Evolutionary conservation across 2,888 invertebrate species (phyloP).

Genomic region (Lampropteryx suffumata): DNA sequence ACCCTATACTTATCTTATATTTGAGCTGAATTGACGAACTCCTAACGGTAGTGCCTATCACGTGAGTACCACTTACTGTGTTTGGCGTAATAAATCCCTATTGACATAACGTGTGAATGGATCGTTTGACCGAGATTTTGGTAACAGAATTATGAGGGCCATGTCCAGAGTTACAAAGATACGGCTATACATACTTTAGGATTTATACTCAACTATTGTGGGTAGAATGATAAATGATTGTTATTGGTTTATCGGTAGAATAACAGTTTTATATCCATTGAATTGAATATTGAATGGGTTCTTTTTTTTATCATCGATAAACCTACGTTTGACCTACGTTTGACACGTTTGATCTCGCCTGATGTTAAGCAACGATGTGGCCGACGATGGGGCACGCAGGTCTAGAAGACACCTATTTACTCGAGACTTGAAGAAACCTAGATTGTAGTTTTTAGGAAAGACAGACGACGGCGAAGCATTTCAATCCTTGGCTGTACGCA

Average conservation of each 20-base stretch:
- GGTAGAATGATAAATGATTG: constrained; percentile 8
- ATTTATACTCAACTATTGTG: constrained; percentile 11
- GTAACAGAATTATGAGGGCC: constrained; percentile 24
- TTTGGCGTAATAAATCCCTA: constrained; percentile 25
- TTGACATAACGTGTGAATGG: constrained; percentile 26
- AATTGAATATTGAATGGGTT: neutral
- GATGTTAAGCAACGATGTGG: too few relatives aligned
- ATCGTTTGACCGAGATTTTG: constrained; percentile 26
- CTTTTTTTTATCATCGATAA: too few relatives aligned
- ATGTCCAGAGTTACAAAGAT: too few relatives aligned
- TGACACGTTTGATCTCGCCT: too few relatives aligned
- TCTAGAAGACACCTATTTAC: too few relatives aligned
- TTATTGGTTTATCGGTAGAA: neutral
- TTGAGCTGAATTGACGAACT: constrained; percentile 10
- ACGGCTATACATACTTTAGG: too few relatives aligned
- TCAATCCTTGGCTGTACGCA: too few relatives aligned
- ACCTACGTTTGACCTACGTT: too few relatives aligned
- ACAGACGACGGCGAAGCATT: too few relatives aligned
- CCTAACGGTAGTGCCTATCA: constrained; percentile 15
- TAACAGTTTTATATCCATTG: neutral
- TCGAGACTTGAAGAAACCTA: too few relatives aligned
- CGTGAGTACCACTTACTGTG: constrained; percentile 22
- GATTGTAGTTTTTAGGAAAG: too few relatives aligned
- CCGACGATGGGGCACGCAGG: too few relatives aligned
- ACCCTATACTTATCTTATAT: neutral